Percentiles rank a stretch among this genome's conserved stretches.
These are phyloP conservation scores for Zaprionus ghesquierei DNA, from an alignment of 1,140 invertebrate genomes.

Conservation along the genomic window DNA sequence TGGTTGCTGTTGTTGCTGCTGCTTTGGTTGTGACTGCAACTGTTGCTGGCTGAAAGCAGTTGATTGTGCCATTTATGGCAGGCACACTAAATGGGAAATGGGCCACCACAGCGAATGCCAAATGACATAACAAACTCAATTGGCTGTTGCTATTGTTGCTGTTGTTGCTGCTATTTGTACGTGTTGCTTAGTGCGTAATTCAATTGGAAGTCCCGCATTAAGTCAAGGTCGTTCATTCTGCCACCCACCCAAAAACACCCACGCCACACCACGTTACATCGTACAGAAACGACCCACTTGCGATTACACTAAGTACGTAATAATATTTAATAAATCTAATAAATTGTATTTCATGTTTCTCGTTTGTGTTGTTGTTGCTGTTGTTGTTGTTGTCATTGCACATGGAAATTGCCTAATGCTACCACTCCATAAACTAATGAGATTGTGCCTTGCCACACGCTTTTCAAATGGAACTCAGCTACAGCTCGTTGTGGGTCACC, in stretches of 20 bases:
- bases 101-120: conserved; percentile 59
- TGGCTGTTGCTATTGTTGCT: neutral
- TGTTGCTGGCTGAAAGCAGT: conserved; percentile 35
- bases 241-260: conserved; percentile 11
- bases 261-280: too few species aligned
- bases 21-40: conserved; percentile 1
- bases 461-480: conserved; percentile 1
- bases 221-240: conserved; percentile 60
- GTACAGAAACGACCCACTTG: neutral
- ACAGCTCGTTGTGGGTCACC: conserved; percentile 61
- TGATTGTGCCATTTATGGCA: conserved; percentile 75
- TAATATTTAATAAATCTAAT: conserved; percentile 73
- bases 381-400: conserved; percentile 54
- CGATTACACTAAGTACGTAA: conserved; percentile 46
- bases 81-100: conserved; percentile 56
- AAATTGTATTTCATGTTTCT: conserved; percentile 44
- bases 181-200: conserved; percentile 45
- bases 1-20: neutral
- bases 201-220: conserved; percentile 31
- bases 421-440: conserved; percentile 69
- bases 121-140: conserved; percentile 67
- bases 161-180: conserved; percentile 31
- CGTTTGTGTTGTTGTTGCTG: conserved; percentile 5
- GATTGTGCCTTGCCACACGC: conserved; percentile 50
- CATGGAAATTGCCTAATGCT: conserved; percentile 71